Conservation (phyloP, 2,797 vertebrate species). For the Eleutherodactylus coqui region DNA sequence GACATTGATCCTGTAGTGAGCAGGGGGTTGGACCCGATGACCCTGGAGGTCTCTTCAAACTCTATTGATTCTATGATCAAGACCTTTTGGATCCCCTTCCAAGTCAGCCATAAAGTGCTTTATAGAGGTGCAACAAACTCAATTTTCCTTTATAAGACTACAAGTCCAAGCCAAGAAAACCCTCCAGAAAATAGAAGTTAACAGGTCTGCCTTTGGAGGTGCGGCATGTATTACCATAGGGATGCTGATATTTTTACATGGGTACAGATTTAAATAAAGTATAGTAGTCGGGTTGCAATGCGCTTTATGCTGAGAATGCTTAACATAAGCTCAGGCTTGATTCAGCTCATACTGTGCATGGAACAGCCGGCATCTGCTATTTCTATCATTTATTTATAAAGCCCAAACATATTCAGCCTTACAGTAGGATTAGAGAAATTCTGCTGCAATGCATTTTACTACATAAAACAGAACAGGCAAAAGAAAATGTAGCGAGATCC, state of each 20-base stretch:
- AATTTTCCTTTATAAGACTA: too few relatives aligned
- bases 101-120: too few relatives aligned
- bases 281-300: background rate
- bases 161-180: too few relatives aligned
- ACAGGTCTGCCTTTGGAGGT: too few relatives aligned
- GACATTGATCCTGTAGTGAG: too few relatives aligned
- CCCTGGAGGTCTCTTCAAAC: too few relatives aligned
- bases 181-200: too few relatives aligned
- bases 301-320: background rate
- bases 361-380: background rate
- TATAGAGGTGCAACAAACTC: too few relatives aligned
- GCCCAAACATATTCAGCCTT: background rate
- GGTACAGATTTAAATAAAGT: background rate
- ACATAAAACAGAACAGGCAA: background rate
- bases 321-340: background rate
- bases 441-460: background rate
- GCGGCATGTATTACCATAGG: too few relatives aligned
- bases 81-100: background rate
- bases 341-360: background rate
- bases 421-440: background rate
- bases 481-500: background rate
- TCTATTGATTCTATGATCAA: too few relatives aligned
- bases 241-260: too few relatives aligned
- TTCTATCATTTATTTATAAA: slow-evolving; percentile 17
- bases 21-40: too few relatives aligned